Evolutionary conservation across 2,797 vertebrate species (phyloP), one percentile per base, ranked within the genome.

Genomic region (Sebastes flavidus): DNA sequence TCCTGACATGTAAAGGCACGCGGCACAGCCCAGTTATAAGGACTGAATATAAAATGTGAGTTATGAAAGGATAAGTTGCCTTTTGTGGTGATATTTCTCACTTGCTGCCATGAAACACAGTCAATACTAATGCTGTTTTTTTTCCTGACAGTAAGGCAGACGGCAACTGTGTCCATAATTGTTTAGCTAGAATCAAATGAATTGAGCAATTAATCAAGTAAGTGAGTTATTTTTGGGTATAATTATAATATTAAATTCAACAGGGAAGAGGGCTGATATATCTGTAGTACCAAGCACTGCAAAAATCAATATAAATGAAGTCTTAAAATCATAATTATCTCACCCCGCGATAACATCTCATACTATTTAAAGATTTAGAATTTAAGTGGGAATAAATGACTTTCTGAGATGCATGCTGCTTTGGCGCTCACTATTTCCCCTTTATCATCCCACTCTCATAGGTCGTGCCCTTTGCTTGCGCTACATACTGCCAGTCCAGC

Each of bases 51-150:
- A 22, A 62, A 30, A 68, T 24, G 10, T 52, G 12, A 80, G 13
- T 9, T 60, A 36, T 73, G 25, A 68, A 73, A 58, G 46, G 75
- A 82, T 58, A 24, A 58, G 62, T 27, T 36, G 38, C 55, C 32
- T 75, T 55, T 75, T 25, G 34, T 42, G 20, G 27, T 3, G 8
- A 67, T 59, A 32, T 70, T 67, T 74, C 58, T 67, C 69, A 54
- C 42, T 29, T 32, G 11, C 22, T 29, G 54, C 16, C 7, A 18
- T 61, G 20, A 78, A 73, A 62, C 9, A 9, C 34, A 61, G 10
- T 84, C 69, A 56, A 75, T 79, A 10, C 49, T 86, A 81, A 81
- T 13, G 59, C 22, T 30, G 59, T 78, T 81, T 74, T 80, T 81
- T 72, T 61, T 34, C 4, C 49, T 24, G 29, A 70, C 49, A 77